Evolutionary conservation across 1,140 invertebrate species (phyloP).

Genomic region (Panagrolaimus sp.): DNA sequence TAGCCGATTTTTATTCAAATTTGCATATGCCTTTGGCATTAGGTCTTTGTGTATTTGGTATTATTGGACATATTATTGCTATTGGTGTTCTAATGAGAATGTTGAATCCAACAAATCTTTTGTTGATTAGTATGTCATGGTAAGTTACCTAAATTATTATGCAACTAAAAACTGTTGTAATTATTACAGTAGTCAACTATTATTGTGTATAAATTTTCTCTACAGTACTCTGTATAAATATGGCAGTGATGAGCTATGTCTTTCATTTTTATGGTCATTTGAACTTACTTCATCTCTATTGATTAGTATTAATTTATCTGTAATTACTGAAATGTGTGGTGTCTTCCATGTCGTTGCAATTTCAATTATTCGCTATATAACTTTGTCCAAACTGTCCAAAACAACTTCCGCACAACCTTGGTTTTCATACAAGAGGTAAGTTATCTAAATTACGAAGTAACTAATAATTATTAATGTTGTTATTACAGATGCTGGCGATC

Average conservation of each 20-base stretch:
- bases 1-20: slow-evolving; percentile 7
- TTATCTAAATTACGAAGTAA: too few relatives aligned
- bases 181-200: slow-evolving; percentile 11
- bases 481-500: slow-evolving; percentile 36
- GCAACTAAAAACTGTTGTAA: background rate
- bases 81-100: slow-evolving; percentile 35
- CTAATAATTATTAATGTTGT: too few relatives aligned
- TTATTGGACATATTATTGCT: slow-evolving; percentile 40
- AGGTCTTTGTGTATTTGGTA: slow-evolving; percentile 42
- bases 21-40: slow-evolving; percentile 44
- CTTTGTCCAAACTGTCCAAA: slow-evolving; percentile 29
- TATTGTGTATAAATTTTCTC: slow-evolving; percentile 45
- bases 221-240: slow-evolving; percentile 48
- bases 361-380: slow-evolving; percentile 47
- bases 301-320: slow-evolving; percentile 43
- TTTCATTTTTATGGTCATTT: slow-evolving; percentile 39
- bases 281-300: slow-evolving; percentile 42
- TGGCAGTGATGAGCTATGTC: slow-evolving; percentile 37
- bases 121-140: slow-evolving; percentile 47
- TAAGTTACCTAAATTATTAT: slow-evolving; percentile 27
- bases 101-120: slow-evolving; percentile 46
- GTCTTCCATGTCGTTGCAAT: slow-evolving; percentile 50
- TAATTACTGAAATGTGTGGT: slow-evolving; percentile 45
- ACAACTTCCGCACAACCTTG: slow-evolving; percentile 35
- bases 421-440: too few relatives aligned